Percentiles rank a stretch among this genome's conserved stretches.
phyloP scores from a whole-genome alignment of 2,113 vertebrate genomes.

The Pongo pygmaeus region DNA sequence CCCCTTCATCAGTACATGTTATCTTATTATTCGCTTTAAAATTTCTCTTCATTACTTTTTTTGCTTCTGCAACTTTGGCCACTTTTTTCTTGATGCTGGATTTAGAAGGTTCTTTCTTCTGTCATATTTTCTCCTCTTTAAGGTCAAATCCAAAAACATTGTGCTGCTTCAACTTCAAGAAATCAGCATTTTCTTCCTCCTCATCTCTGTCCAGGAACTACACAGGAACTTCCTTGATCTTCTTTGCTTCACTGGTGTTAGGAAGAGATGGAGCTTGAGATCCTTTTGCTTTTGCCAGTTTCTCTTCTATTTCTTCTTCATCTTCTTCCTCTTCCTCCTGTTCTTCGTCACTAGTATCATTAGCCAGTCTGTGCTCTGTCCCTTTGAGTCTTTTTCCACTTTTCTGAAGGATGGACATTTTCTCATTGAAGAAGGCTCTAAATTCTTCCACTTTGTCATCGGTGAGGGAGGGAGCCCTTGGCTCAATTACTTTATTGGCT shows the following conservation, averaged over 20 bases:
- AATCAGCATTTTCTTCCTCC: conserved; percentile 83
- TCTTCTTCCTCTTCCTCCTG: conserved; percentile 54
- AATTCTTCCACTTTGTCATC: conserved; percentile 83
- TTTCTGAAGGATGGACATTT: conserved; percentile 58
- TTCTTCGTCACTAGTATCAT: conserved; percentile 61
- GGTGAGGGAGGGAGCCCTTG: conserved; percentile 64
- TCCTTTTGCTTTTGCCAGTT: conserved; percentile 5
- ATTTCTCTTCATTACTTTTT: conserved; percentile 91
- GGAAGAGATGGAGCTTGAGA: background rate
- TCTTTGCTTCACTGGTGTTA: background rate
- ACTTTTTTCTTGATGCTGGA: conserved; percentile 85
- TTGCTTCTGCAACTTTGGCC: conserved; percentile 90
- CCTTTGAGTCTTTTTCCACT: conserved; percentile 52
- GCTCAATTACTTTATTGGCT: background rate
- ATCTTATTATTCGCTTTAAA: conserved; percentile 93
- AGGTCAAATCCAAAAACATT: conserved; percentile 90
- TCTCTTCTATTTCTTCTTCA: conserved; percentile 44
- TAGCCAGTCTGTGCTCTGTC: conserved; percentile 33
- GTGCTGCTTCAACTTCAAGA: conserved; percentile 92
- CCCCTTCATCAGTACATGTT: conserved; percentile 90
- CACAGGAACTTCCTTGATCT: background rate
- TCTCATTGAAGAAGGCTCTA: conserved; percentile 82
- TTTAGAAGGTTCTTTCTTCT: conserved; percentile 74
- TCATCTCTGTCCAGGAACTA: conserved; percentile 75
- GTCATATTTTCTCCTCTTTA: conserved; percentile 46